Base-by-base conservation (phyloP, 2,888 invertebrate species). In the Argyresthia albistria region DNA sequence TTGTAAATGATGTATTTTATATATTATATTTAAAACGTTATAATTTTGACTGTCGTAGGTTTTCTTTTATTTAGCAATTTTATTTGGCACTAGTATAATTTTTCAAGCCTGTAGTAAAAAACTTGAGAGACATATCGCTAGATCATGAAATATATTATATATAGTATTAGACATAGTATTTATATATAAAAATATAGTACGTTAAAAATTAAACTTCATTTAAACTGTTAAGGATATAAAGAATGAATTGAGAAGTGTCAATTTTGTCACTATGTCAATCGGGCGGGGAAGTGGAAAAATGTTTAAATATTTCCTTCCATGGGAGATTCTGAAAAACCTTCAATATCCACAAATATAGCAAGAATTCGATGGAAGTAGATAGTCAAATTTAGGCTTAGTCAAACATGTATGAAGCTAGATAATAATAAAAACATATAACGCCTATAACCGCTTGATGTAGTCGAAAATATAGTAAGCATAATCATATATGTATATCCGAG, bases 101-200 rank as follows among this genome's bases (percentile, higher is more conserved):
- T 66, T 70, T 76, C 68, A 64, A 66, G 80, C 80, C 73, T 76
- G 75, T 84, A 84, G 81, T 69, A 66, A 71, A 81, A 50, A 76
- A 75, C 73, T 74, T 76, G 77, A 76, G 80, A 84, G 70, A 86
- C 86, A 86, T 87, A 87, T 87, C 86, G 86, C 79, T 84, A 84
- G 86, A 73, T 63, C 79, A 79, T 78, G 78, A 79, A 75, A 75
- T 75, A 70, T 70, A 69, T 69, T 66, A 70, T 62, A 61, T 66
- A 63, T 61, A 64, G 62, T 66, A 70, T 66, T 69, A 62, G 71
- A 69, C 62, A 66, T 64, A 47, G 43, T 53, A 53, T 46, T 50
- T 42, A 52, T 55, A 50, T 46, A 49, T 51, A 48, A 48, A 50
- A 46, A 55, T 37, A 50, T 42, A 46, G 37, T 49, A 46, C 35